Percentiles rank a stretch among this genome's conserved stretches.
Evolutionary conservation across 2,888 invertebrate species (phyloP).

Genomic region (Morpho helenor): DNA sequence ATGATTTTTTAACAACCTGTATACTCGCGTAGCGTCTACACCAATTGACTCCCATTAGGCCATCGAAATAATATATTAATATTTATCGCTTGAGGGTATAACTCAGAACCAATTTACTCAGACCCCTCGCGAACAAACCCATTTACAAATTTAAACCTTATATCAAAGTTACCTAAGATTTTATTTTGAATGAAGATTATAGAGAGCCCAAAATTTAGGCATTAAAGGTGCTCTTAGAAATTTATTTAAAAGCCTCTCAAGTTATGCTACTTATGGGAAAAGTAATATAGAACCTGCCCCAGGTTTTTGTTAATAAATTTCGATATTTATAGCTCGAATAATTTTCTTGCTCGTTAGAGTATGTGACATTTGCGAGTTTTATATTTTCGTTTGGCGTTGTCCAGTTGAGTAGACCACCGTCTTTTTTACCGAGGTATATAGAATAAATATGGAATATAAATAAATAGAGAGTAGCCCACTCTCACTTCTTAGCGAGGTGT

Average conservation of each 20-base stretch:
- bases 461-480: too few species aligned
- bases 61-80: conserved; percentile 42
- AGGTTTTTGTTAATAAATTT: conserved; percentile 9
- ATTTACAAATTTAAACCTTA: not conserved
- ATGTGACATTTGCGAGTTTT: not conserved
- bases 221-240: conserved; percentile 9
- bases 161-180: not conserved
- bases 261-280: conserved; percentile 15
- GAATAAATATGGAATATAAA: too few species aligned
- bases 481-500: too few species aligned
- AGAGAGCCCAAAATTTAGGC: not conserved
- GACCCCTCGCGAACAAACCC: not conserved
- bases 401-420: too few species aligned
- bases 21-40: conserved; percentile 26
- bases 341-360: not conserved
- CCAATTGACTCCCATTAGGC: conserved; percentile 39
- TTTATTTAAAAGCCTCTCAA: conserved; percentile 15
- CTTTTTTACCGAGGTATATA: too few species aligned
- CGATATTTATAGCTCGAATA: not conserved
- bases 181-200: not conserved
- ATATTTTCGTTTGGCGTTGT: too few species aligned
- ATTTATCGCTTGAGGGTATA: conserved; percentile 38
- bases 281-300: not conserved
- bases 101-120: conserved; percentile 1
- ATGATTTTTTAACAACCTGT: conserved; percentile 28